These are phyloP conservation scores for Indri indri DNA, from an alignment of 2,113 vertebrate genomes.

Conservation along the genomic window DNA sequence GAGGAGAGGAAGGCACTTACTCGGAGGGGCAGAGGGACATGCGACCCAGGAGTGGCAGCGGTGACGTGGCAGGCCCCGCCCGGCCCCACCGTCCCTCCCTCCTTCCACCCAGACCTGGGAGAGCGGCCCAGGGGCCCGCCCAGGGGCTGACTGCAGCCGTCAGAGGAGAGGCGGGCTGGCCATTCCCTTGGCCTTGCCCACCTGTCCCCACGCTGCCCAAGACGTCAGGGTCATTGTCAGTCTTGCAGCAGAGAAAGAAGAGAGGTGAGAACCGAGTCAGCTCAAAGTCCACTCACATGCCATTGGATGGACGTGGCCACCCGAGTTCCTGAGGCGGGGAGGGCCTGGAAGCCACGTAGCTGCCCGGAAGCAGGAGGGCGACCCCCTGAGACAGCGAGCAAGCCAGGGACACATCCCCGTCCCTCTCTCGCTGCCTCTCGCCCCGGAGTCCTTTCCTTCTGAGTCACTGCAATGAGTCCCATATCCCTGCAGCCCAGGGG, in stretches of 20 bases:
- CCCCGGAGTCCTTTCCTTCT: neutral
- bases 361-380: neutral
- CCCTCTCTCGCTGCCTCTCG: neutral
- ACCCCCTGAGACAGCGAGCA: neutral
- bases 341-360: neutral
- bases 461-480: neutral
- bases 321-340: neutral
- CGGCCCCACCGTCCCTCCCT: neutral
- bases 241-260: neutral
- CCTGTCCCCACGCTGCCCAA: neutral
- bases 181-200: too few species aligned
- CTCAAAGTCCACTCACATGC: neutral
- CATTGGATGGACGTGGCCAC: neutral
- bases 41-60: neutral
- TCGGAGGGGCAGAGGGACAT: neutral
- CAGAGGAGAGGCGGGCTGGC: neutral
- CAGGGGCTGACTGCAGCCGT: fast-evolving
- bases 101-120: neutral
- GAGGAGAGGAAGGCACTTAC: neutral
- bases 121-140: neutral
- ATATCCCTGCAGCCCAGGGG: neutral
- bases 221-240: neutral
- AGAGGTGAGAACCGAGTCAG: too few species aligned
- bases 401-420: neutral
- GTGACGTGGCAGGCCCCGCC: too few species aligned